A percentile compares a stretch with the other conserved stretches of the same genome.
phyloP scores from a whole-genome alignment of 1,140 invertebrate genomes.

The Drosophila aff. region DNA sequence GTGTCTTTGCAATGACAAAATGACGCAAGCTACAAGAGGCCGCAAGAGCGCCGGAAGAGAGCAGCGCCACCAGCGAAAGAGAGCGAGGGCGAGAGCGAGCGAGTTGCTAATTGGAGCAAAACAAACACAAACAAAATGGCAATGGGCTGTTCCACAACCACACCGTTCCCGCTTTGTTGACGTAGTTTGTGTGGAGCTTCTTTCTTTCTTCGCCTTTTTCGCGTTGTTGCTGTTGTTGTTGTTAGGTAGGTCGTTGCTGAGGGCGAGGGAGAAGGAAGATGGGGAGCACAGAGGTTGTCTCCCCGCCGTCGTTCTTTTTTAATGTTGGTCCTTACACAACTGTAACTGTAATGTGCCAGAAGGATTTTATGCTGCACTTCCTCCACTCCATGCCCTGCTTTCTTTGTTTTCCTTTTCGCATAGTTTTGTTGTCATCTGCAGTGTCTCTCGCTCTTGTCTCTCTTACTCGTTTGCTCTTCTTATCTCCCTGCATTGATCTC shows the following conservation, averaged over 20 bases:
- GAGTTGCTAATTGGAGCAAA: conserved; percentile 79
- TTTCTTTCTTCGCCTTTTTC: conserved; percentile 20
- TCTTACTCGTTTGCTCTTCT: conserved; percentile 18
- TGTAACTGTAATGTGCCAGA: conserved; percentile 76
- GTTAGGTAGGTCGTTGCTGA: conserved; percentile 65
- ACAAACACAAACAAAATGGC: conserved; percentile 82
- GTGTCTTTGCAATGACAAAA: conserved; percentile 69
- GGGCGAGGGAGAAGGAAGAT: conserved; percentile 1
- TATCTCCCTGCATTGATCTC: conserved; percentile 71
- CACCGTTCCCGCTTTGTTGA: conserved; percentile 60
- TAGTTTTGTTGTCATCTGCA: conserved; percentile 46
- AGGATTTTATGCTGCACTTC: conserved; percentile 66
- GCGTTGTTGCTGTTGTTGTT: conserved; percentile 54
- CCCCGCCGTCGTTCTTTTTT: conserved; percentile 12
- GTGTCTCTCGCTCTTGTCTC: conserved; percentile 4
- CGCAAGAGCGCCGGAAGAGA: conserved; percentile 39
- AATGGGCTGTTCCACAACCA: conserved; percentile 72
- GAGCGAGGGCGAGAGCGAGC: conserved; percentile 45
- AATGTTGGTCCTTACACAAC: conserved; percentile 73
- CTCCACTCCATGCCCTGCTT: conserved; percentile 1
- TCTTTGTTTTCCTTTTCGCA: conserved; percentile 24
- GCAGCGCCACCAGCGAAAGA: conserved; percentile 3
- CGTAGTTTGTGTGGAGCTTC: conserved; percentile 55
- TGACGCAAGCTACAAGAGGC: conserved; percentile 67
- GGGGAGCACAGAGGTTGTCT: conserved; percentile 25